A percentile compares a stretch with the other conserved stretches of the same genome.
Conservation (phyloP, 2,797 vertebrate genomes). For the Percopsis omiscomaycus region DNA sequence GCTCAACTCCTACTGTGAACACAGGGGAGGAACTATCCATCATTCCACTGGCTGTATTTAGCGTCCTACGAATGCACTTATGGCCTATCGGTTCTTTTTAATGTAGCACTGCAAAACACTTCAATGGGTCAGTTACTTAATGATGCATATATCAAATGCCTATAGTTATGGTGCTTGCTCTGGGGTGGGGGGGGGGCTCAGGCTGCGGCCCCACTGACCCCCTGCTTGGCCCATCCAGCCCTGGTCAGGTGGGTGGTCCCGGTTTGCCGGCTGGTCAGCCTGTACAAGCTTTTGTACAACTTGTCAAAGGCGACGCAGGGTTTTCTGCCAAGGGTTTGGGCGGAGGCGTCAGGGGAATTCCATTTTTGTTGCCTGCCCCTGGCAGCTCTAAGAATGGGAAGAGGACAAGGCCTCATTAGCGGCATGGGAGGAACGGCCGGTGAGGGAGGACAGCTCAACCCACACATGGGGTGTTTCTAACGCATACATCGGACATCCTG, state of each 20-base stretch:
- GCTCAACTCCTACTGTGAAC: conserved; percentile 7
- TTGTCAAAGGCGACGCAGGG: conserved; percentile 60
- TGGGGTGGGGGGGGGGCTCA: not conserved
- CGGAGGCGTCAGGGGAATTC: conserved; percentile 62
- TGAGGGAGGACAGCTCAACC: conserved; percentile 49
- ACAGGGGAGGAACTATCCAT: conserved; percentile 1
- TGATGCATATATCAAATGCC: conserved; percentile 5
- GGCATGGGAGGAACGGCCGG: conserved; percentile 38
- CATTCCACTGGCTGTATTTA: conserved; percentile 25
- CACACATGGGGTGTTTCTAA: conserved; percentile 52
- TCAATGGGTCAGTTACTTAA: not conserved
- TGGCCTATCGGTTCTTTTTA: not conserved
- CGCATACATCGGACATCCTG: conserved; percentile 69
- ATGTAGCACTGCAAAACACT: conserved; percentile 13
- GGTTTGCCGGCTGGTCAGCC: conserved; percentile 47
- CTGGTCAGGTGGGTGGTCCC: conserved; percentile 69
- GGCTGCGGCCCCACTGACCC: conserved; percentile 45
- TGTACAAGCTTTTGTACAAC: conserved; percentile 62
- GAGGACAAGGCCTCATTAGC: conserved; percentile 66
- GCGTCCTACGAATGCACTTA: not conserved
- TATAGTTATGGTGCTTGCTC: conserved; percentile 20
- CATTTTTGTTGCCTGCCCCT: conserved; percentile 71
- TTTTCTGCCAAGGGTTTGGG: conserved; percentile 52
- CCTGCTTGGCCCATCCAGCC: conserved; percentile 21
- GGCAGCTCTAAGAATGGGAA: conserved; percentile 73